Evolutionary conservation across 2,113 vertebrate genomes (phyloP).

Genomic region (Echinops telfairi): DNA sequence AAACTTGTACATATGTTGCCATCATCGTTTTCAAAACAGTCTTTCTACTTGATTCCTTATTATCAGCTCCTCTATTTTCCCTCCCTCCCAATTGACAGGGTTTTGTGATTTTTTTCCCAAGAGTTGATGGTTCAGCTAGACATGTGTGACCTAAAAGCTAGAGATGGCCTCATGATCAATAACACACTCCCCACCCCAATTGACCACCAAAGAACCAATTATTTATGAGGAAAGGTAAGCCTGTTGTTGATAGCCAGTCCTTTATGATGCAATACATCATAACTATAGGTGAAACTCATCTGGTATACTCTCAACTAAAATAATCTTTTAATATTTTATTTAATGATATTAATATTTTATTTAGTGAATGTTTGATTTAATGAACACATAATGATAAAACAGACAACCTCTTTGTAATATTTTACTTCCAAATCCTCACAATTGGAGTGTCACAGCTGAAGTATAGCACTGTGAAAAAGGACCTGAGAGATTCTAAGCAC

Average conservation of each 20-base stretch:
- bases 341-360: neutral
- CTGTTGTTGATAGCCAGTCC: neutral
- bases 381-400: neutral
- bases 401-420: neutral
- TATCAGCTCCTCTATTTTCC: too few species aligned
- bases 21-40: too few species aligned
- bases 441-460: conserved; percentile 2
- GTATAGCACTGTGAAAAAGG: neutral
- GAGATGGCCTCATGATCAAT: neutral
- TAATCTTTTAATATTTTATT: neutral
- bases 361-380: neutral
- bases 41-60: too few species aligned
- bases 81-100: too few species aligned
- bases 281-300: conserved; percentile 32
- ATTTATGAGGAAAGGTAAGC: neutral
- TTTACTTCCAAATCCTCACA: conserved; percentile 44
- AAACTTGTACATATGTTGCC: too few species aligned
- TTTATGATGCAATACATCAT: neutral
- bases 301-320: conserved; percentile 22
- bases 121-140: neutral
- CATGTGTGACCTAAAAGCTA: neutral
- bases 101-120: conserved; percentile 4
- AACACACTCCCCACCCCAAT: neutral
- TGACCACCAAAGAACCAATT: neutral
- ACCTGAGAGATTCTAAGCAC: too few species aligned